Conservation (phyloP, 1,140 invertebrate species). For the Trichogramma pretiosum region DNA sequence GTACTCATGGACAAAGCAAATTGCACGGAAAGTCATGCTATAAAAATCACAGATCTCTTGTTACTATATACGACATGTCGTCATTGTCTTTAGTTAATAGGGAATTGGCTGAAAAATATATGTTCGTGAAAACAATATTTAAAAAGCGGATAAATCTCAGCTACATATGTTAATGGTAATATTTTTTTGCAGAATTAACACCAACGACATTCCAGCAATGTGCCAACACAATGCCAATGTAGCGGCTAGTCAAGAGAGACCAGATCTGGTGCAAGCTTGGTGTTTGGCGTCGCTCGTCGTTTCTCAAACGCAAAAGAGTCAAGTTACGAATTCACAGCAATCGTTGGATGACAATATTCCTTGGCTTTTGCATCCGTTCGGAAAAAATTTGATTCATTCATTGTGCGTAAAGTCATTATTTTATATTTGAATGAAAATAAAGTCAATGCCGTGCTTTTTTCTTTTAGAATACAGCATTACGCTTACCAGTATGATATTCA, state of each 20-base stretch:
- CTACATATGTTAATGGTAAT: too few relatives aligned
- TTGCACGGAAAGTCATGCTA: conserved; percentile 32
- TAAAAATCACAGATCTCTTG: conserved; percentile 50
- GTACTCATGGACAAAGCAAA: conserved; percentile 29
- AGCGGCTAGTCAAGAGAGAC: conserved; percentile 62
- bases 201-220: conserved; percentile 53
- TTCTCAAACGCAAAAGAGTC: too few relatives aligned
- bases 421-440: conserved; percentile 6
- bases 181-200: conserved; percentile 47
- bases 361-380: conserved; percentile 77
- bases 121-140: conserved; percentile 48
- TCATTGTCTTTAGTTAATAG: conserved; percentile 68
- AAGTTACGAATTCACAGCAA: conserved; percentile 28
- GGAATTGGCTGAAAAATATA: conserved; percentile 75
- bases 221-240: conserved; percentile 73
- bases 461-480: conserved; percentile 66
- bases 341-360: conserved; percentile 56
- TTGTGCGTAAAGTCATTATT: conserved; percentile 55
- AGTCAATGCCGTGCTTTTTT: conserved; percentile 10
- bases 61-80: conserved; percentile 73
- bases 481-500: conserved; percentile 76
- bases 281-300: conserved; percentile 64
- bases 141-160: too few relatives aligned
- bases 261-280: conserved; percentile 82
- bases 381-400: conserved; percentile 72